phyloP scores from a whole-genome alignment of 2,888 invertebrate species.

The Microplitis deprimator region DNA sequence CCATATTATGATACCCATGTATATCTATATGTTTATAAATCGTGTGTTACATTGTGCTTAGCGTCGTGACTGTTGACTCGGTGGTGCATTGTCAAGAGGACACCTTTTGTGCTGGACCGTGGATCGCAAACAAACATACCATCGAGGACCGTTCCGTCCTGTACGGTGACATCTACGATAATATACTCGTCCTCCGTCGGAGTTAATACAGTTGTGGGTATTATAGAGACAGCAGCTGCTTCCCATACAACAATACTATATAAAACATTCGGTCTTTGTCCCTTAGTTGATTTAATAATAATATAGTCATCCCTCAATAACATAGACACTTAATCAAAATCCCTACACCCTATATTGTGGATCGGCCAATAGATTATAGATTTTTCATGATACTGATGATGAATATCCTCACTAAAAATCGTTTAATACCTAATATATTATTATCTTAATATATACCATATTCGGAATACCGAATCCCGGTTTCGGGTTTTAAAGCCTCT shows the following conservation, averaged over 20 bases:
- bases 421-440: too few relatives aligned
- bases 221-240: slow-evolving; percentile 23
- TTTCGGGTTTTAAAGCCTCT: slow-evolving; percentile 37
- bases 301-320: slow-evolving; percentile 55
- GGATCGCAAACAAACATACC: slow-evolving; percentile 67
- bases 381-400: neutral
- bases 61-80: slow-evolving; percentile 69
- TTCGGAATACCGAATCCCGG: slow-evolving; percentile 27
- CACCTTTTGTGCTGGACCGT: slow-evolving; percentile 63
- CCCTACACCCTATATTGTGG: too few relatives aligned
- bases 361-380: neutral
- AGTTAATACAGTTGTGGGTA: slow-evolving; percentile 64
- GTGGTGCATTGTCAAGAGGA: slow-evolving; percentile 65
- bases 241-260: slow-evolving; percentile 9
- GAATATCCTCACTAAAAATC: slow-evolving; percentile 33
- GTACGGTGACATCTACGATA: neutral
- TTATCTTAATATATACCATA: neutral
- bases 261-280: slow-evolving; percentile 1
- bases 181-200: neutral
- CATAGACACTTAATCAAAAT: slow-evolving; percentile 10
- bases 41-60: slow-evolving; percentile 67
- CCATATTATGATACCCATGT: slow-evolving; percentile 2
- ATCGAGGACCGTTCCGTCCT: slow-evolving; percentile 27
- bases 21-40: slow-evolving; percentile 63
- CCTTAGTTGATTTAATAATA: slow-evolving; percentile 14